phyloP scores from a whole-genome alignment of 23 tunicate genomes.

The Trididemnum clinides region DNA sequence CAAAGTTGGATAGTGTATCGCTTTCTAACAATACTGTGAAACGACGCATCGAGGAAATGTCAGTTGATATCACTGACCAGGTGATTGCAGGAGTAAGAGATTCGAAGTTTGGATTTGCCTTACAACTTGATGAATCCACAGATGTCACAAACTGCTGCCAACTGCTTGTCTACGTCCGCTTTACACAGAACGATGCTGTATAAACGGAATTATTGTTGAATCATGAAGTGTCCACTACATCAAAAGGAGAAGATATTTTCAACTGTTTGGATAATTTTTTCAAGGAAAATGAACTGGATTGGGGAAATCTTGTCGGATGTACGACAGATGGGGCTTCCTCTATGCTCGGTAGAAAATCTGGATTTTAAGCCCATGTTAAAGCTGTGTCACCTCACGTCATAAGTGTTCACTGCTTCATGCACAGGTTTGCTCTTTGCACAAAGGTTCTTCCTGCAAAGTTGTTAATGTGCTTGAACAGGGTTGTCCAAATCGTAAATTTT shows the following conservation, averaged over 20 bases:
- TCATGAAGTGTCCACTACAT: conserved; percentile 40
- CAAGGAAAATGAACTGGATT: conserved; percentile 40
- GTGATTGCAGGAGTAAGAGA: conserved; percentile 36
- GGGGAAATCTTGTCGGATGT: conserved; percentile 53
- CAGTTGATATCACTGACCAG: conserved; percentile 33
- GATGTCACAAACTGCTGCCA: conserved; percentile 41
- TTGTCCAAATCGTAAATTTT: conserved; percentile 50
- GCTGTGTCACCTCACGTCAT: conserved; percentile 18
- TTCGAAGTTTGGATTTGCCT: conserved; percentile 42
- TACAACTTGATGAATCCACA: conserved; percentile 36
- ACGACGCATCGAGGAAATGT: conserved; percentile 37
- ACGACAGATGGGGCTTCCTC: conserved; percentile 49
- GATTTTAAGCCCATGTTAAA: conserved; percentile 47
- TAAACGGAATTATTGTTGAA: conserved; percentile 27
- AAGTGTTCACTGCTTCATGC: conserved; percentile 30
- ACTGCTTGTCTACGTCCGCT: no score
- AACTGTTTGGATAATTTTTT: conserved; percentile 38
- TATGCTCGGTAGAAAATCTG: conserved; percentile 45
- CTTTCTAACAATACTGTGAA: conserved; percentile 41
- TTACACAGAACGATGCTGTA: conserved; percentile 31
- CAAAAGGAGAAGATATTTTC: conserved; percentile 40
- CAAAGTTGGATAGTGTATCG: no score
- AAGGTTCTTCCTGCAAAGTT: conserved; percentile 39
- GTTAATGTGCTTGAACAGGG: conserved; percentile 34
- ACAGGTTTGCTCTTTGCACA: conserved; percentile 11